phyloP scores from a whole-genome alignment of 2,888 invertebrate genomes.

The Leucophenga montana region DNA sequence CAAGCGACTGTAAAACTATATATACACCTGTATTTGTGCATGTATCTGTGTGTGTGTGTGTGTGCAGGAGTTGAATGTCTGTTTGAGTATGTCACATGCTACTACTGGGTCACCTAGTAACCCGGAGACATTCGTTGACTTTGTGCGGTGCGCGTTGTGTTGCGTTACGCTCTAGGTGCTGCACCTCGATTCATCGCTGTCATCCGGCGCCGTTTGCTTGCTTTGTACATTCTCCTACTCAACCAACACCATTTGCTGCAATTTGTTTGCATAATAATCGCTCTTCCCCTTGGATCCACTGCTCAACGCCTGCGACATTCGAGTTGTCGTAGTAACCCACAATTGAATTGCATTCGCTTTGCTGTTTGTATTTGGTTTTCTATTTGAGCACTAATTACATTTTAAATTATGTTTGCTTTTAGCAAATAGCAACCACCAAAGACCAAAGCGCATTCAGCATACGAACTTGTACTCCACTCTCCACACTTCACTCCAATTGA shows the following conservation, averaged over 20 bases:
- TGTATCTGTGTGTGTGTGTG: constrained; percentile 12
- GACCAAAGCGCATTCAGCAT: background rate
- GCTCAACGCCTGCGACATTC: background rate
- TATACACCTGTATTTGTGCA: constrained; percentile 3
- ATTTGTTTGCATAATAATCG: constrained; percentile 18
- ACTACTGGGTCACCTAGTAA: constrained; percentile 69
- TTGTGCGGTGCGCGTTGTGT: constrained; percentile 38
- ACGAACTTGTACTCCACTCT: constrained; percentile 20
- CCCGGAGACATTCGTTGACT: constrained; percentile 65
- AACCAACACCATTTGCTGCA: background rate
- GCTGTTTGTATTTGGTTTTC: constrained; percentile 53
- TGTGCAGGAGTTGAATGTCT: constrained; percentile 40
- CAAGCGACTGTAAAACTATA: background rate
- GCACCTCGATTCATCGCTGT: too few relatives aligned
- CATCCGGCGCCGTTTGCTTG: too few relatives aligned
- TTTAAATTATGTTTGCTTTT: constrained; percentile 68
- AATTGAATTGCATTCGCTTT: constrained; percentile 22
- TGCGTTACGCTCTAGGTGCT: too few relatives aligned
- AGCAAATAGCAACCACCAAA: constrained; percentile 39
- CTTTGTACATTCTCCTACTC: too few relatives aligned
- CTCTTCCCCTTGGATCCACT: background rate
- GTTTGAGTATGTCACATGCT: constrained; percentile 31
- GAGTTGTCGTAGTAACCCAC: background rate
- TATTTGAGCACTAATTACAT: constrained; percentile 69
- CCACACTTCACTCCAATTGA: constrained; percentile 9